Conservation (phyloP, 2,888 invertebrate genomes). For the Catocala sponsa region DNA sequence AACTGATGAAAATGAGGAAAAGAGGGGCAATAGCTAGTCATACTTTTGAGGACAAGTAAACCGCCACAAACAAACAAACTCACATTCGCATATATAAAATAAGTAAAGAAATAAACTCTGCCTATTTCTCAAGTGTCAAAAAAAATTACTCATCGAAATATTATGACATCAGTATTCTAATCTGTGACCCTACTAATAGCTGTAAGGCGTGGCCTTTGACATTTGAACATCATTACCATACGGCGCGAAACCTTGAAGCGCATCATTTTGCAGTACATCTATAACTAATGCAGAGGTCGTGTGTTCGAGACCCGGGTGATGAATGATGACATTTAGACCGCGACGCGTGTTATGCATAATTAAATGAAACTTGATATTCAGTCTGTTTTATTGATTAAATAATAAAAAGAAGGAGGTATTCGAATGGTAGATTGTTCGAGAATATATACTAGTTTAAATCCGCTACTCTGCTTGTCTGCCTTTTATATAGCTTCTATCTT, state of each 20-base stretch:
- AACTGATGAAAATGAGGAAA: no score
- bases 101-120: no score
- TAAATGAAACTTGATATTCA: not conserved
- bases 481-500: no score
- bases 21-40: no score
- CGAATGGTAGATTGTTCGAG: no score
- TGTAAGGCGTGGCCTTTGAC: conserved; percentile 3
- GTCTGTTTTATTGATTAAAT: not conserved
- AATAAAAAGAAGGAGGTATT: no score
- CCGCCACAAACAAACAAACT: no score
- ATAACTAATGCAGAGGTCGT: conserved; percentile 10
- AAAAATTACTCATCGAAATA: not conserved
- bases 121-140: not conserved
- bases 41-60: no score
- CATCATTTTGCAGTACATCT: conserved; percentile 17
- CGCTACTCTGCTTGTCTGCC: no score
- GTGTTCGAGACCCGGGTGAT: conserved; percentile 5
- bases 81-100: no score
- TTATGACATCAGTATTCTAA: conserved; percentile 4
- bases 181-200: conserved; percentile 4
- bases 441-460: no score
- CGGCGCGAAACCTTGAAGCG: conserved; percentile 26
- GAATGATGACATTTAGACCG: conserved; percentile 19
- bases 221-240: conserved; percentile 10
- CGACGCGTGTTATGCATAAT: conserved; percentile 7